Conservation (phyloP, 2,113 vertebrate genomes). For the Phylloscopus trochiloides region DNA sequence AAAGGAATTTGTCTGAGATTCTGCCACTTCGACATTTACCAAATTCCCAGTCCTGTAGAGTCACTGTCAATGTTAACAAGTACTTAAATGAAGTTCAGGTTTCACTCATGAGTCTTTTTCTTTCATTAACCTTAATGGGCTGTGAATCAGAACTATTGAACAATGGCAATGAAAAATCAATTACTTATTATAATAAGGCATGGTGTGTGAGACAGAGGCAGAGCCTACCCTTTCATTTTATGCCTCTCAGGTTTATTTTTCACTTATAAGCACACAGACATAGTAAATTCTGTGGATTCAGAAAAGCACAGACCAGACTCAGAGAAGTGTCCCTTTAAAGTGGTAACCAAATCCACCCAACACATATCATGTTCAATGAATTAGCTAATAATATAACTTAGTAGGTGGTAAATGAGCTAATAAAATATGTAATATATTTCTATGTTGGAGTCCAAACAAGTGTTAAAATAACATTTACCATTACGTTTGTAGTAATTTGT, state of each 20-base stretch:
- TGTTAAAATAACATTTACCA: conserved; percentile 70
- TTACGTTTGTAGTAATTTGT: conserved; percentile 60
- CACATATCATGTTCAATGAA: conserved; percentile 43
- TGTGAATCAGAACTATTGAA: conserved; percentile 11
- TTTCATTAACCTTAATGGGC: neutral
- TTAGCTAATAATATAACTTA: conserved; percentile 70
- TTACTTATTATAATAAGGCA: neutral
- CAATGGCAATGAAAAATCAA: conserved; percentile 12
- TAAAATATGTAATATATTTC: conserved; percentile 76
- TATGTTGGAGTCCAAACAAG: conserved; percentile 71
- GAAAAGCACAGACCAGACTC: neutral
- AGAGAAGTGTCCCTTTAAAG: conserved; percentile 5
- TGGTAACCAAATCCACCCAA: conserved; percentile 23
- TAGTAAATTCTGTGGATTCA: neutral
- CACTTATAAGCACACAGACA: neutral
- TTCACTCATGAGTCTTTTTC: neutral
- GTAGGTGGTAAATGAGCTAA: conserved; percentile 76
- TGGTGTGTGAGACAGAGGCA: neutral
- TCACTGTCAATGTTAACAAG: neutral
- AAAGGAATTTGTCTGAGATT: neutral
- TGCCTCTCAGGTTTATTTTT: neutral
- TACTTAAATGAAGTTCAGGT: neutral
- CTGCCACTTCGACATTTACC: neutral
- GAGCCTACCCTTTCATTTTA: neutral
- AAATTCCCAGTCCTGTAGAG: neutral